Conservation (phyloP, 2,888 invertebrate species). For the Peribatodes rhomboidaria region DNA sequence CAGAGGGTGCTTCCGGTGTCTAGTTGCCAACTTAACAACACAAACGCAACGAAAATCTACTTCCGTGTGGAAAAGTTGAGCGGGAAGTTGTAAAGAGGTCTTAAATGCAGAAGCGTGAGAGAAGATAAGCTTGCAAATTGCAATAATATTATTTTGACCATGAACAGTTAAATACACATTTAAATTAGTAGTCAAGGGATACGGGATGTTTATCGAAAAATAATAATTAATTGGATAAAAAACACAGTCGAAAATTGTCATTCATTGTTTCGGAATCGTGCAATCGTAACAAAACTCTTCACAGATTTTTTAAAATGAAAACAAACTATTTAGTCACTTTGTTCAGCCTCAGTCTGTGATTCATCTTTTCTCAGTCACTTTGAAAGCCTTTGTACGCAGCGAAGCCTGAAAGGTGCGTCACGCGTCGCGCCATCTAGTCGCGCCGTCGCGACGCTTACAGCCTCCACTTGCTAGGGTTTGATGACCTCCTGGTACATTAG, state of each 20-base stretch:
- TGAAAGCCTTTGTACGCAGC: conserved; percentile 16
- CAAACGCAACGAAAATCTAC: conserved; percentile 47
- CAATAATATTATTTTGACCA: background rate
- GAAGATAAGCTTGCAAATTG: conserved; percentile 4
- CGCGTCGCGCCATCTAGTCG: conserved; percentile 65
- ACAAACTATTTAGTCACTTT: background rate
- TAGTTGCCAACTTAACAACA: conserved; percentile 49
- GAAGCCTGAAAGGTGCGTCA: conserved; percentile 58
- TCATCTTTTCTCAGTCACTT: conserved; percentile 15
- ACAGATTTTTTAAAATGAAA: background rate
- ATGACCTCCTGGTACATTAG: conserved; percentile 63
- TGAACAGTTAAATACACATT: too few species aligned
- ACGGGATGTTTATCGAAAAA: too few species aligned
- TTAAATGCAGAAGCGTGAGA: conserved; percentile 8
- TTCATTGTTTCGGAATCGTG: background rate
- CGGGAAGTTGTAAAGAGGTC: conserved; percentile 33
- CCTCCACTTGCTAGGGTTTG: conserved; percentile 62
- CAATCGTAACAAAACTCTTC: background rate
- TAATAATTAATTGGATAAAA: too few species aligned
- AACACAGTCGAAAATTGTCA: too few species aligned
- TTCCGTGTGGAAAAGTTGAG: conserved; percentile 40
- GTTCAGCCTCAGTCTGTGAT: conserved; percentile 14
- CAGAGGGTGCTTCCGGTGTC: conserved; percentile 52
- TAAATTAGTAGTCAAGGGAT: too few species aligned
- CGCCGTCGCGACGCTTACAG: conserved; percentile 65